Conservation (phyloP, 64 coral and sea anemone species). For the Stylophora pistillata region DNA sequence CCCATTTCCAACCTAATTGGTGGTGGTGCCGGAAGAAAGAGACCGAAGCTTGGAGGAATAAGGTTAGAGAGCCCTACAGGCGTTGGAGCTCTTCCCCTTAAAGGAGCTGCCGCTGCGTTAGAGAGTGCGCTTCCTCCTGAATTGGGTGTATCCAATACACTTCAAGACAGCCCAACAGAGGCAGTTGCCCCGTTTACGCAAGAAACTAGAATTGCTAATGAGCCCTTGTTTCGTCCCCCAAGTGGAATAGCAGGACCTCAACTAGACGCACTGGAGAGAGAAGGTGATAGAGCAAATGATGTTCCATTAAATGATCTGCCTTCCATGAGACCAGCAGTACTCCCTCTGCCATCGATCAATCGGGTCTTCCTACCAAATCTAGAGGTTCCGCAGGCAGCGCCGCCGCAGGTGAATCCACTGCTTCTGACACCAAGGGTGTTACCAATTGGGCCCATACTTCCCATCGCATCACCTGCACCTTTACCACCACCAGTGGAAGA, state of each 20-base stretch:
- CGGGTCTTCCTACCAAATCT: not conserved
- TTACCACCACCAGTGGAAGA: not conserved
- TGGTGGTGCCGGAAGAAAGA: constrained; percentile 3
- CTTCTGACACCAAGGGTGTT: constrained; percentile 15
- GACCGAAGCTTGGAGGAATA: constrained; percentile 36
- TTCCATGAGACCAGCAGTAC: not conserved
- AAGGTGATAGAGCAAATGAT: not conserved
- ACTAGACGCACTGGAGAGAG: not conserved
- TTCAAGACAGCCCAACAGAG: constrained; percentile 25
- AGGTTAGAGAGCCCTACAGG: constrained; percentile 3
- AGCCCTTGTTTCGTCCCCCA: constrained; percentile 17
- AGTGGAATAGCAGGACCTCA: constrained; percentile 7
- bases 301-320: not conserved
- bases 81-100: constrained; percentile 9
- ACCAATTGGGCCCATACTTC: not conserved
- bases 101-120: not conserved
- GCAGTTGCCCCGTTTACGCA: constrained; percentile 14
- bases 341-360: not conserved
- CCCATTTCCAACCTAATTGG: constrained; percentile 22
- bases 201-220: not conserved
- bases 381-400: not conserved
- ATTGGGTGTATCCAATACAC: not conserved
- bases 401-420: not conserved
- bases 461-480: not conserved
- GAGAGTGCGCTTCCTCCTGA: not conserved